These are phyloP conservation scores for Entelurus aequoreus DNA, from an alignment of 2,113 vertebrate genomes.

Conservation along the genomic window DNA sequence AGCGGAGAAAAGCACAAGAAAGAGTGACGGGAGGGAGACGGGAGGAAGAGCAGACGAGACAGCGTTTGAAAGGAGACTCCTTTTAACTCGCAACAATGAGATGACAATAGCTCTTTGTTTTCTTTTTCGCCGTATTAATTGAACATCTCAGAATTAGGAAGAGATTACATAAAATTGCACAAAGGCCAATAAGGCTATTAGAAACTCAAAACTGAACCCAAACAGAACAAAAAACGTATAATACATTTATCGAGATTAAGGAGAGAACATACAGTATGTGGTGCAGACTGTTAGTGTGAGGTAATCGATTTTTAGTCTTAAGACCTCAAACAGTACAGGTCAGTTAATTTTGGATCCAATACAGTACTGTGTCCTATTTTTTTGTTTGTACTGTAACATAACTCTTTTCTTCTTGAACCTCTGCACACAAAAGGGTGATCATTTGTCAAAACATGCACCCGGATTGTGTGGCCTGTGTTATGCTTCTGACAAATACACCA, in stretches of 20 bases:
- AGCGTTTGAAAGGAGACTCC: conserved; percentile 34
- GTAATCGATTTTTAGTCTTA: no score
- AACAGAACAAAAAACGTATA: conserved; percentile 21
- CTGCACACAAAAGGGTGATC: no score
- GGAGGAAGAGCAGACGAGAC: conserved; percentile 23
- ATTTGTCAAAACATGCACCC: no score
- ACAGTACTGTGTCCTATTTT: no score
- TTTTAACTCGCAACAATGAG: conserved; percentile 59
- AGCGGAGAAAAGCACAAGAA: conserved; percentile 21
- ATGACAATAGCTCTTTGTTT: conserved; percentile 65
- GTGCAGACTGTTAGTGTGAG: no score
- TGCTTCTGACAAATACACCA: no score
- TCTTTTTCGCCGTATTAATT: conserved; percentile 62
- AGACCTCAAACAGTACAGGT: no score
- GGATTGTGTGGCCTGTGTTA: no score
- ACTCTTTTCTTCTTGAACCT: no score
- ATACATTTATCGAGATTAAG: background rate
- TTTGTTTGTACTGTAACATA: no score
- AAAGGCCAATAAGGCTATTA: conserved; percentile 57
- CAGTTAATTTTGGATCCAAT: no score
- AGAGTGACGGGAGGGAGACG: conserved; percentile 27
- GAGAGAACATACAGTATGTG: no score
- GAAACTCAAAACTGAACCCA: conserved; percentile 33
- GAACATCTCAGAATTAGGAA: conserved; percentile 60
- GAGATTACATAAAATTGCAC: conserved; percentile 57